Conservation (phyloP, 2,113 vertebrate species). For the Esox niger region DNA sequence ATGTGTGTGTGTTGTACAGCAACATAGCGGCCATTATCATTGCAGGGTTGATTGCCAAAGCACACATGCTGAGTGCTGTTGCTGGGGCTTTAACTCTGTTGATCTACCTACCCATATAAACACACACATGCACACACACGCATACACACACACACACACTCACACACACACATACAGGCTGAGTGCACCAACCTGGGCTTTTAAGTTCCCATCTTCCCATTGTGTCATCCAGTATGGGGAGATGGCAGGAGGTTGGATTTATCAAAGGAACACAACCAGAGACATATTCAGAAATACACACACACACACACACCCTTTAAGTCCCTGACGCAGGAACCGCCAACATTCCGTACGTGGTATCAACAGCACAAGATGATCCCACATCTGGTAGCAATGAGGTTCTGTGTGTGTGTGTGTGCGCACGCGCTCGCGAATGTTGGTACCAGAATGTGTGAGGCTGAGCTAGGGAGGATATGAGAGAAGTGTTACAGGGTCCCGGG, state of each 20-base stretch:
- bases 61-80: background rate
- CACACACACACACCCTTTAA: background rate
- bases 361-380: constrained; percentile 42
- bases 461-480: constrained; percentile 39
- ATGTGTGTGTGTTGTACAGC: constrained; percentile 7
- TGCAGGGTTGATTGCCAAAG: constrained; percentile 18
- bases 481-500: constrained; percentile 54
- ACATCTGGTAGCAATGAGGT: constrained; percentile 75
- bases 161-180: constrained; percentile 14
- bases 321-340: background rate
- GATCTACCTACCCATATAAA: too few relatives aligned
- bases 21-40: constrained; percentile 32
- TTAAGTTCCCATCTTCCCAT: constrained; percentile 4
- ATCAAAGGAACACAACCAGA: background rate
- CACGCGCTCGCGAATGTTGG: background rate
- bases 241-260: constrained; percentile 21
- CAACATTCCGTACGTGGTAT: constrained; percentile 26
- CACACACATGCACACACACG: too few relatives aligned
- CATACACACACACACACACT: constrained; percentile 12
- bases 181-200: background rate
- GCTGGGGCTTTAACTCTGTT: background rate
- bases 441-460: constrained; percentile 9
- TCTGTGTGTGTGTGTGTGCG: constrained; percentile 18
- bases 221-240: constrained; percentile 6
- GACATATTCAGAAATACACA: background rate